Evolutionary conservation across 2,797 vertebrate species (phyloP).

Genomic region (Florisuga fusca): DNA sequence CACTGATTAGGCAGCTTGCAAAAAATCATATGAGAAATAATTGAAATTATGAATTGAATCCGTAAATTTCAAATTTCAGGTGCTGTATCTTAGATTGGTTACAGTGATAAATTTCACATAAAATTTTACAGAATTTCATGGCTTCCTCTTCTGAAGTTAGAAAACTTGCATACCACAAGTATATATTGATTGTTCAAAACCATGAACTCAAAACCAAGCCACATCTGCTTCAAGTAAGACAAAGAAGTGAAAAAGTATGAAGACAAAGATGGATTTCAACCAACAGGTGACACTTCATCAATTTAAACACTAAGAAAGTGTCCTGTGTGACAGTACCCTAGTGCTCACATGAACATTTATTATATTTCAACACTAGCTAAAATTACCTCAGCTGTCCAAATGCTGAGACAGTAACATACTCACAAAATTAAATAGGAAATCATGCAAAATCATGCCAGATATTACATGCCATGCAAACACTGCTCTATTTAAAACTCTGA

Average conservation of each 20-base stretch:
- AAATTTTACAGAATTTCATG: not conserved
- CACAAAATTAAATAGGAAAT: not conserved
- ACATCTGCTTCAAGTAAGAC: not conserved
- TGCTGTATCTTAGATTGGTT: not conserved
- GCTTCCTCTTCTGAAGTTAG: not conserved
- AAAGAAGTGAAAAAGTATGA: not conserved
- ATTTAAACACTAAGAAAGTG: not conserved
- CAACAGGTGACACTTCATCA: not conserved
- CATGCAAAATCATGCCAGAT: constrained; percentile 45
- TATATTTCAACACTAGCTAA: not conserved
- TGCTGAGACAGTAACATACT: not conserved
- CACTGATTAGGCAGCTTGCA: not conserved
- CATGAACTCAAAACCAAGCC: not conserved
- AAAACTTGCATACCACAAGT: not conserved
- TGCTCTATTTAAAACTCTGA: not conserved
- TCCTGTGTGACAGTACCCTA: not conserved
- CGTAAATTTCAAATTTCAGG: not conserved
- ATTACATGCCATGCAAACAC: constrained; percentile 34
- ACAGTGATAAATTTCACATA: not conserved
- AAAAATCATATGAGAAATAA: not conserved
- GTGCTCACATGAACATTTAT: not conserved
- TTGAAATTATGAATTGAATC: not conserved
- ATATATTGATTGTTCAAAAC: not conserved
- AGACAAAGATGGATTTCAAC: not conserved
- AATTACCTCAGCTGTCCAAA: not conserved